Percentiles rank a stretch among this genome's conserved stretches.
Evolutionary conservation across 2,888 invertebrate species (phyloP).

Genomic region (Chelonus formosanus): DNA sequence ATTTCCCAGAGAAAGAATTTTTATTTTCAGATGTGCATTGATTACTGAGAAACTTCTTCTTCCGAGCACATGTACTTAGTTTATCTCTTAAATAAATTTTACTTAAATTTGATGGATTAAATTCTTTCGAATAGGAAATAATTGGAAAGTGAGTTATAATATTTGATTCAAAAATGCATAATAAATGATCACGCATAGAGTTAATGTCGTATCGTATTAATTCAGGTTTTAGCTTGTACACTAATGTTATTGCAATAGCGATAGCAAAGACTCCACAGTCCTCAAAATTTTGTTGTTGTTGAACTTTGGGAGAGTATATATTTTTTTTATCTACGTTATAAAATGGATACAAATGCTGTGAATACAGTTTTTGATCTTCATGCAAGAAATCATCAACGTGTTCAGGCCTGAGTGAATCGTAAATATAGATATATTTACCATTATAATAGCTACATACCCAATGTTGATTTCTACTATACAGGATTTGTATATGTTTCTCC

Average conservation of each 20-base stretch:
- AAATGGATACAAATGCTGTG: conserved; percentile 13
- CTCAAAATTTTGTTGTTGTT: conserved; percentile 22
- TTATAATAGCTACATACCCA: conserved; percentile 31
- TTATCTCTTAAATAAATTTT: background rate
- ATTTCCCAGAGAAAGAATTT: no score
- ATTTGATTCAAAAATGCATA: conserved; percentile 19
- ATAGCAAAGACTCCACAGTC: conserved; percentile 31
- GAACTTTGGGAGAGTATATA: conserved; percentile 19
- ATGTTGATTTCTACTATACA: conserved; percentile 24
- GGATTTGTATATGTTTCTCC: conserved; percentile 30
- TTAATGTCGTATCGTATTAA: conserved; percentile 15
- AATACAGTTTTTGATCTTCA: conserved; percentile 22
- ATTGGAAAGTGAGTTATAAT: conserved; percentile 26
- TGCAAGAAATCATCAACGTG: background rate
- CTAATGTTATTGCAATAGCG: conserved; percentile 26
- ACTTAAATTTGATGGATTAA: no score
- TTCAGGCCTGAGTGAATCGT: conserved; percentile 24
- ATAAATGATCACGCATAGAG: conserved; percentile 27
- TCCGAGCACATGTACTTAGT: no score
- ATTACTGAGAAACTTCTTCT: no score
- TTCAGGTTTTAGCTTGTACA: conserved; percentile 16
- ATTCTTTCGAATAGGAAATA: background rate
- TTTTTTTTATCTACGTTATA: conserved; percentile 7
- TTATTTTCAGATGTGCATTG: no score
- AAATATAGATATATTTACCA: conserved; percentile 22